Evolutionary conservation across 2,888 invertebrate species (phyloP).

Genomic region (Nomada lathburiana): DNA sequence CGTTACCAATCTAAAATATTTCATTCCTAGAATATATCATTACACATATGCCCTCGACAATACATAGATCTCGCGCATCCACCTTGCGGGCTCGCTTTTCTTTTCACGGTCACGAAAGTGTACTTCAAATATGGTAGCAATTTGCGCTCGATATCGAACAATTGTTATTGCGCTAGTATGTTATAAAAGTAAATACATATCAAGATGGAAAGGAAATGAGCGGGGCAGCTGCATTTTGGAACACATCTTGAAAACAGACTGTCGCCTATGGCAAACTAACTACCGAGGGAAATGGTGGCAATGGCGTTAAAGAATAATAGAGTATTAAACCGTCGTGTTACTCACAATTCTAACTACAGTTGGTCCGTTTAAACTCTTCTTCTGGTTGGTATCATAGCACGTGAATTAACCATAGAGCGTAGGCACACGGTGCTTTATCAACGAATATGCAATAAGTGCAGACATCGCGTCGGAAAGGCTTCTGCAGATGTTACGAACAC

Average conservation of each 20-base stretch:
- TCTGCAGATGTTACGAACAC: neutral
- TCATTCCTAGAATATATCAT: neutral
- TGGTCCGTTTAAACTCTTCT: constrained; percentile 39
- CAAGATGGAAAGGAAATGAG: too few species aligned
- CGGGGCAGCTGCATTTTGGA: neutral
- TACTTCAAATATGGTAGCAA: neutral
- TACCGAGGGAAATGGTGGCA: neutral
- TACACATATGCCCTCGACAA: neutral
- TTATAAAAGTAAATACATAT: too few species aligned
- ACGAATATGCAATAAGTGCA: constrained; percentile 12
- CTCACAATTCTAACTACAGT: constrained; percentile 45
- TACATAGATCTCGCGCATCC: neutral
- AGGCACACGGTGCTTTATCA: constrained; percentile 15
- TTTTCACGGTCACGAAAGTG: constrained; percentile 1
- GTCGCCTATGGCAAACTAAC: constrained; percentile 6
- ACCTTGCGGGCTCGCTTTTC: neutral
- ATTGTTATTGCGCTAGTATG: neutral
- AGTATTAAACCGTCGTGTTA: neutral
- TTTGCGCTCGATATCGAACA: neutral
- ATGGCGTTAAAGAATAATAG: neutral
- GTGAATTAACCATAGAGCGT: constrained; percentile 13
- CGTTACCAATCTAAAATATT: too few species aligned
- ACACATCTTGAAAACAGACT: constrained; percentile 43
- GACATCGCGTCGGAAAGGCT: constrained; percentile 30
- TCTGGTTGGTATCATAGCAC: constrained; percentile 49